Conservation (phyloP, 92 coral and sea anemone genomes). For the Siderastrea radians region DNA sequence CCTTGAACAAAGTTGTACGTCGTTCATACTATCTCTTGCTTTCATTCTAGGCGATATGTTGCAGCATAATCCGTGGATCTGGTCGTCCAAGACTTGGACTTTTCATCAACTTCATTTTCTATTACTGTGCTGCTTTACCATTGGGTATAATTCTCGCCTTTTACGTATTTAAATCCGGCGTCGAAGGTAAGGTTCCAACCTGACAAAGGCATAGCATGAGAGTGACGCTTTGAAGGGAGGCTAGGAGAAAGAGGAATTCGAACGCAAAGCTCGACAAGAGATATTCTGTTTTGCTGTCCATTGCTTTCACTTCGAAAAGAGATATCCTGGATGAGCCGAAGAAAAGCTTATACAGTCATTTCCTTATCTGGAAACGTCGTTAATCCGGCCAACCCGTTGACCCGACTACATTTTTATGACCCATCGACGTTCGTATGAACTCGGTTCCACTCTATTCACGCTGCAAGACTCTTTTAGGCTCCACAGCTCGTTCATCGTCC, state of each 20-base stretch:
- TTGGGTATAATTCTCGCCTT: constrained; percentile 12
- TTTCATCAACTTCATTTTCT: constrained; percentile 16
- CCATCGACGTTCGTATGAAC: too few species aligned
- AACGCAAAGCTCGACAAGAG: background rate
- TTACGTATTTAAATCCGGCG: constrained; percentile 14
- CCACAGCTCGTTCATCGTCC: too few species aligned
- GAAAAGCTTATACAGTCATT: too few species aligned
- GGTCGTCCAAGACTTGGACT: constrained; percentile 36
- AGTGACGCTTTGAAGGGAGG: background rate
- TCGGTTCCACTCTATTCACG: too few species aligned
- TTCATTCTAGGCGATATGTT: constrained; percentile 9
- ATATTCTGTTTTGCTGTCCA: too few species aligned
- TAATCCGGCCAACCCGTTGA: too few species aligned
- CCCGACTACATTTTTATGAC: too few species aligned
- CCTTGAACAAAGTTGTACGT: background rate
- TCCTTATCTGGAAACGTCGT: too few species aligned
- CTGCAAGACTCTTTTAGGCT: too few species aligned
- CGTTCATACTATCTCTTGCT: background rate
- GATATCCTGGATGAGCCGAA: too few species aligned
- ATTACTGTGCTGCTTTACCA: constrained; percentile 24
- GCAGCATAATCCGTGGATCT: constrained; percentile 26
- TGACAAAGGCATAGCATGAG: background rate
- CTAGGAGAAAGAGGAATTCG: background rate
- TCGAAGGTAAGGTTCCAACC: constrained; percentile 16
- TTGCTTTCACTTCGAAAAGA: too few species aligned